phyloP scores from a whole-genome alignment of 2,113 vertebrate genomes.

The Pavo muticus region DNA sequence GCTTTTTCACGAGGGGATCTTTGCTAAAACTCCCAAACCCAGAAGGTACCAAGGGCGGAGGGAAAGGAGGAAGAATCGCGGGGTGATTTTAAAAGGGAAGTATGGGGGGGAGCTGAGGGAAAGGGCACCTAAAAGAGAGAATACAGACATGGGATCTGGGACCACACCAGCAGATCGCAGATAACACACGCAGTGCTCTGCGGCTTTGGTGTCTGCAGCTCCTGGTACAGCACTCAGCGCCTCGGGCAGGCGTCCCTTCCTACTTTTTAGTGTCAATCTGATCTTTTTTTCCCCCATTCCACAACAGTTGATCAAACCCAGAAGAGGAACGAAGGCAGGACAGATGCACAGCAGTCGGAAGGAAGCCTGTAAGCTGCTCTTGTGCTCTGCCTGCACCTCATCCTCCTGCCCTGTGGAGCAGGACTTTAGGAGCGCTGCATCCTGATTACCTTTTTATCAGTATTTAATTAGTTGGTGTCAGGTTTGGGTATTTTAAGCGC shows the following conservation, averaged over 20 bases:
- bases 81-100: neutral
- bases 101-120: neutral
- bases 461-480: neutral
- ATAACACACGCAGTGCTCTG: neutral
- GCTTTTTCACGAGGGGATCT: slow-evolving; percentile 39
- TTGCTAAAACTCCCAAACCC: slow-evolving; percentile 36
- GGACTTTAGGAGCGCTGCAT: neutral
- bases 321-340: neutral
- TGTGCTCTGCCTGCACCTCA: slow-evolving; percentile 12
- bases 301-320: neutral
- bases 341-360: neutral
- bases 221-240: fast-evolving
- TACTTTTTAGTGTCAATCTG: neutral
- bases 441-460: neutral
- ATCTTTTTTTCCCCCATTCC: neutral
- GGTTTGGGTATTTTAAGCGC: slow-evolving; percentile 25
- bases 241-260: neutral
- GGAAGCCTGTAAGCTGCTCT: neutral
- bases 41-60: neutral
- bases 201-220: neutral
- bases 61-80: neutral
- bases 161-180: too few species aligned
- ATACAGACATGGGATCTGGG: neutral
- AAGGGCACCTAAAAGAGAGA: neutral
- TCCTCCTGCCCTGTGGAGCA: neutral